phyloP scores from a whole-genome alignment of 2,797 vertebrate species.

The Garrulus glandarius region DNA sequence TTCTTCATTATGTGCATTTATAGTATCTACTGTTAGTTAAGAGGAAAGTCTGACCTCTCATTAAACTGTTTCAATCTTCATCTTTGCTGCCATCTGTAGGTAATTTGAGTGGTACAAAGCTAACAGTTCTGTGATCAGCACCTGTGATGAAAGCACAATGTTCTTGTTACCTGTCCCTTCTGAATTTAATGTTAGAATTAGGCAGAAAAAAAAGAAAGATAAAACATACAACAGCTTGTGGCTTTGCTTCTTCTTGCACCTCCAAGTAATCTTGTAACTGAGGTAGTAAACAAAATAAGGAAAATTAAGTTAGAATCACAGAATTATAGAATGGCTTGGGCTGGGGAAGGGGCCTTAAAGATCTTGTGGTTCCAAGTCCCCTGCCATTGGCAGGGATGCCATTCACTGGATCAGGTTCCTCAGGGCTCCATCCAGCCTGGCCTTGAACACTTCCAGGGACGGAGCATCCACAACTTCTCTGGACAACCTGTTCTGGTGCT shows the following conservation, averaged over 20 bases:
- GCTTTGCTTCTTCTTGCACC: not conserved
- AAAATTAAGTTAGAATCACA: not conserved
- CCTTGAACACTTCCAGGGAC: not conserved
- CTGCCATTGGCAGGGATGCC: not conserved
- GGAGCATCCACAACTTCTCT: not conserved
- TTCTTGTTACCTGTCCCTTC: not conserved
- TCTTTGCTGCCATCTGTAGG: constrained; percentile 59
- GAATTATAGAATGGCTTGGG: not conserved
- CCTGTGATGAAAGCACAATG: not conserved
- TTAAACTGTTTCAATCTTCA: constrained; percentile 5
- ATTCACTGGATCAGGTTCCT: not conserved
- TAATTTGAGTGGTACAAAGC: not conserved
- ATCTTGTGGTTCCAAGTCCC: fast-evolving
- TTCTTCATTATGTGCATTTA: not conserved
- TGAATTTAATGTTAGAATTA: not conserved
- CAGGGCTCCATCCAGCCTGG: not conserved
- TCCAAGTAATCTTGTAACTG: not conserved
- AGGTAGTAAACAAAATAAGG: not conserved
- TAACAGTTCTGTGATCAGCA: not conserved
- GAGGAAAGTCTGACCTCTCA: not conserved
- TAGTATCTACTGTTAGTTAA: not conserved
- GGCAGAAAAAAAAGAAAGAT: not conserved
- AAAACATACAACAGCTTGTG: not conserved
- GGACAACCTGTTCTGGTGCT: not conserved
- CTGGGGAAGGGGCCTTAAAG: not conserved